Evolutionary conservation across 2,113 vertebrate genomes (phyloP).

Genomic region (Potamarius usumacintae): DNA sequence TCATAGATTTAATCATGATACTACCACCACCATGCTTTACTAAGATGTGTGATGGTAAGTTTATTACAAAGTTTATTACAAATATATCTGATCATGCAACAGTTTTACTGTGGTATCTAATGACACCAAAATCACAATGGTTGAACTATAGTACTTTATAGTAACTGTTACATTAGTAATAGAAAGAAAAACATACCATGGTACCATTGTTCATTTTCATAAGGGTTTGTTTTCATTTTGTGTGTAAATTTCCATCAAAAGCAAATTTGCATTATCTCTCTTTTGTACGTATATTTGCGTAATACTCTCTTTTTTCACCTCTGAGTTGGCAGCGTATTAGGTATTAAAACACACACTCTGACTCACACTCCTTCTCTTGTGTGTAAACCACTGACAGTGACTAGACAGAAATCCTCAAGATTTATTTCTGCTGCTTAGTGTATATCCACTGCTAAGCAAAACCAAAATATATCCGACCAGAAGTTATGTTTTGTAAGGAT

Average conservation of each 20-base stretch:
- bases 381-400: neutral
- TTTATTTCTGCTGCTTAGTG: neutral
- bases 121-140: neutral
- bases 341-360: neutral
- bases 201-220: neutral
- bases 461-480: neutral
- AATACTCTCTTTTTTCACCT: neutral
- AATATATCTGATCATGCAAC: neutral
- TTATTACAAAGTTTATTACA: constrained; percentile 9
- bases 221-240: neutral
- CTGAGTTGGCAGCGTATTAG: neutral
- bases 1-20: neutral
- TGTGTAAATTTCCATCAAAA: neutral
- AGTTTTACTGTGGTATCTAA: neutral
- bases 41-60: neutral
- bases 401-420: neutral
- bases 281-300: neutral
- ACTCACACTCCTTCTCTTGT: neutral
- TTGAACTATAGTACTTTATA: neutral
- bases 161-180: neutral
- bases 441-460: neutral
- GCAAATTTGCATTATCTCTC: neutral
- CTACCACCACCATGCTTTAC: neutral
- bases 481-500: neutral
- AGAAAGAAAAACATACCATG: neutral